A percentile compares a stretch with the other conserved stretches of the same genome.
phyloP scores from a whole-genome alignment of 2,888 invertebrate species.

The Dynastes tityus region DNA sequence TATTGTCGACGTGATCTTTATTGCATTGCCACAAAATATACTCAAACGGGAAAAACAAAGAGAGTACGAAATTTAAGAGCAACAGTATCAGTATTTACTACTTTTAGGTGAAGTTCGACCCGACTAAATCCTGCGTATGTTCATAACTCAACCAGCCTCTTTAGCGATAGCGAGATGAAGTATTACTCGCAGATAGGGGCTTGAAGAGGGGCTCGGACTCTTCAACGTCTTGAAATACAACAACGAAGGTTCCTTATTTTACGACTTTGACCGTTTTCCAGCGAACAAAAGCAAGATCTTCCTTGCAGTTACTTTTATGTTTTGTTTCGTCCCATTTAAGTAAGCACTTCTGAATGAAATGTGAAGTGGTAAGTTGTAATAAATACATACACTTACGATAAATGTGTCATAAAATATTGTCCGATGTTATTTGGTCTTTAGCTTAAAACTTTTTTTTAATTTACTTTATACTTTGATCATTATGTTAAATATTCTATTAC shows the following conservation, averaged over 20 bases:
- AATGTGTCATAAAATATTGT: slow-evolving; percentile 5
- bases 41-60: too few relatives aligned
- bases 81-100: not conserved
- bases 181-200: not conserved
- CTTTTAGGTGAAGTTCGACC: slow-evolving; percentile 20
- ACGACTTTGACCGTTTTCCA: slow-evolving; percentile 28
- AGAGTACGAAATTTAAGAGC: too few relatives aligned
- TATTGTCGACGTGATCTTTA: too few relatives aligned
- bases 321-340: slow-evolving; percentile 28
- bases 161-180: slow-evolving; percentile 15
- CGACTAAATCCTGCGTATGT: slow-evolving; percentile 16
- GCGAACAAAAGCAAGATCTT: slow-evolving; percentile 5
- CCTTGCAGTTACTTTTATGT: slow-evolving; percentile 14
- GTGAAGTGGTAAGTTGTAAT: slow-evolving; percentile 23
- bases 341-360: slow-evolving; percentile 13
- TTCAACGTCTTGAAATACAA: slow-evolving; percentile 16
- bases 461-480: too few relatives aligned
- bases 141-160: slow-evolving; percentile 13
- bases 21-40: too few relatives aligned
- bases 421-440: not conserved
- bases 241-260: slow-evolving; percentile 26
- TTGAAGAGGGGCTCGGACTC: not conserved
- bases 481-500: too few relatives aligned
- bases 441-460: not conserved
- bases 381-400: slow-evolving; percentile 16